Base-by-base conservation (phyloP, 2,113 vertebrate species). In the Cyprinus carpio region DNA sequence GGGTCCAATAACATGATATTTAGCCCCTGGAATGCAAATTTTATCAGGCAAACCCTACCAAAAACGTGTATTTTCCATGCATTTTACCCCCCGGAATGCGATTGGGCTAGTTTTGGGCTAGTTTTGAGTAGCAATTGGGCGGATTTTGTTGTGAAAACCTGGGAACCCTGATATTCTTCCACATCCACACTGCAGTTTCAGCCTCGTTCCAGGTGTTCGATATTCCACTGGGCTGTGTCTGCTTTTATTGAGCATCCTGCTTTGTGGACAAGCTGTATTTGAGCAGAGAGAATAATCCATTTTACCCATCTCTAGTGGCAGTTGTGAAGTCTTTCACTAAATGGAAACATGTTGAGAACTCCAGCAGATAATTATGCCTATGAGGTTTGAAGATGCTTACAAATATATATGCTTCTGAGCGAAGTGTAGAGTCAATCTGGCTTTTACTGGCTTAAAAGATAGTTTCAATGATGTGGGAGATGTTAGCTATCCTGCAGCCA, bases 321-420 rank as follows among this genome's bases (percentile, higher is more conserved):
- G 43, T 74, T 72, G 84, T 83, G 75, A 77, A 75, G 75, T 49
- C 65, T 46, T 75, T 75, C 11, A 40, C 67, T 60, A 75, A 90
- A 71, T 82, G 40, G 88, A 89, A 75, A 79, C 75, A 90, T 85
- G 88, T 85, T 84, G 83, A 78, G 74, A 83, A 62, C 84, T 85
- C 64, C n/a, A 56, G 81, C 69, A 54, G 65, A 75, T 90, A 90
- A 92, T 91, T 88, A 89, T 51, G 87, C 83, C 85, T 64, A 20
- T 43, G 51, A 75, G 75, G 37, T 54, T 78, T 60, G 86, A 75
- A 49, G 83, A 86, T 75, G 34, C 58, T 65, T 37, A 18, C 9
- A 46, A 69, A 40, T 75, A 62, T 82, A 64, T 87, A 46, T 80
- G 60, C 34, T 84, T 37, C 29, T 16, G 80, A 85, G 51, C 64